These are phyloP conservation scores for Taphrorychus bicolor DNA, from an alignment of 2,888 invertebrate species.

Conservation along the genomic window DNA sequence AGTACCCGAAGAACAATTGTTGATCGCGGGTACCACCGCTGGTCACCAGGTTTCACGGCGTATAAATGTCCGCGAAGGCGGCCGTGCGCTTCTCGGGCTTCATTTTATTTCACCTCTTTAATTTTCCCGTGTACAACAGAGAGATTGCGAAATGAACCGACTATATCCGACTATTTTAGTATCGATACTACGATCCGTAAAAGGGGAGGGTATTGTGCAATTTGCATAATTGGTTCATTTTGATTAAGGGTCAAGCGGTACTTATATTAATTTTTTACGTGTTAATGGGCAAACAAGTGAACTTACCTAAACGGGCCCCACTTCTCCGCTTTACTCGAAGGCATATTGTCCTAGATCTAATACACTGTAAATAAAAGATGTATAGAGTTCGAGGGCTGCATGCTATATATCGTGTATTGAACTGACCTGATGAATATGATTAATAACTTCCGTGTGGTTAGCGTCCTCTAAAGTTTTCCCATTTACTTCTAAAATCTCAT, in stretches of 20 bases:
- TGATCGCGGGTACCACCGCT: slow-evolving; percentile 20
- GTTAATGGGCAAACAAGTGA: too few relatives aligned
- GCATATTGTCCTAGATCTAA: slow-evolving; percentile 93
- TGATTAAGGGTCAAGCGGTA: too few relatives aligned
- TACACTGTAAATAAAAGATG: slow-evolving; percentile 78
- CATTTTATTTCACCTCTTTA: slow-evolving; percentile 39
- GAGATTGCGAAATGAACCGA: slow-evolving; percentile 22
- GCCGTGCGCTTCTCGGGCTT: slow-evolving; percentile 18
- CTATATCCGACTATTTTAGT: slow-evolving; percentile 9
- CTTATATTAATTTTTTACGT: too few relatives aligned
- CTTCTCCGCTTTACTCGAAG: slow-evolving; percentile 89
- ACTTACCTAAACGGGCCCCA: slow-evolving; percentile 86
- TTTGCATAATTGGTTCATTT: too few relatives aligned
- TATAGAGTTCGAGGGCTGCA: not conserved
- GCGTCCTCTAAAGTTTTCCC: slow-evolving; percentile 91
- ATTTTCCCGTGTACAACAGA: slow-evolving; percentile 27
- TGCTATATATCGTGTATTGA: slow-evolving; percentile 17
- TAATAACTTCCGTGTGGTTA: slow-evolving; percentile 90
- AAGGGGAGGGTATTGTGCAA: too few relatives aligned
- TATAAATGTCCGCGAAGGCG: slow-evolving; percentile 28
- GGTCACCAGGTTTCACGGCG: slow-evolving; percentile 25
- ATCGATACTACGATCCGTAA: too few relatives aligned
- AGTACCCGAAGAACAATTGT: slow-evolving; percentile 15
- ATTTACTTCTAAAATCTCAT: slow-evolving; percentile 97
- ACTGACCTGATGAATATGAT: slow-evolving; percentile 92